phyloP scores from a whole-genome alignment of 1,140 invertebrate species.

The Holotrichia oblita region DNA sequence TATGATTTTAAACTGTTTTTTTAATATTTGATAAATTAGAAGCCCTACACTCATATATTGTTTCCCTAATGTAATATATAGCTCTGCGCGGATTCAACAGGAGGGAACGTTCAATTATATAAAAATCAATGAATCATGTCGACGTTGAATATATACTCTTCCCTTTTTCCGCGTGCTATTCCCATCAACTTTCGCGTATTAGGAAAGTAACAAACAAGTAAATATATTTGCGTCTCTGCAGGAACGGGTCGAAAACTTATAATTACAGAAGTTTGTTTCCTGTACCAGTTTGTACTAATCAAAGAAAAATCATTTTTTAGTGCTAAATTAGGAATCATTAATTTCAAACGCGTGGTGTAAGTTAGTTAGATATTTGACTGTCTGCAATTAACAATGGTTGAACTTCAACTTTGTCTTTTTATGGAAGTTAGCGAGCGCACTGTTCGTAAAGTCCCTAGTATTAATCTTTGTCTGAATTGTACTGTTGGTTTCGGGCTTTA shows the following conservation, averaged over 20 bases:
- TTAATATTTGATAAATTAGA: too few species aligned
- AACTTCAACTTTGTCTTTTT: constrained; percentile 17
- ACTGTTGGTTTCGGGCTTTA: neutral
- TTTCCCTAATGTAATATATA: too few species aligned
- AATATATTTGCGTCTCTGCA: neutral
- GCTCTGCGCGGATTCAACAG: neutral
- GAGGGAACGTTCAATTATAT: neutral
- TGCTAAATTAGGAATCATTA: constrained; percentile 2
- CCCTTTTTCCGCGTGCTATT: neutral
- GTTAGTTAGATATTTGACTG: constrained; percentile 9
- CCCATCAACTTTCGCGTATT: neutral
- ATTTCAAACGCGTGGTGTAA: neutral
- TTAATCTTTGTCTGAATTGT: neutral
- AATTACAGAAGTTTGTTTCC: constrained; percentile 27
- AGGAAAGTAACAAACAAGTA: constrained; percentile 1
- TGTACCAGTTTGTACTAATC: constrained; percentile 31
- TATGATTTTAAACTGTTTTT: too few species aligned
- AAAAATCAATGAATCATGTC: neutral
- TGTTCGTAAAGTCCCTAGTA: neutral
- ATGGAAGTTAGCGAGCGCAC: neutral
- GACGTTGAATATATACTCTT: neutral
- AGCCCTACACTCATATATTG: too few species aligned
- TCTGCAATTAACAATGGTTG: constrained; percentile 19
- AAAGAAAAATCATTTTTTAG: constrained; percentile 18
- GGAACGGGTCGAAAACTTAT: neutral